Percentiles rank a stretch among this genome's conserved stretches.
These are phyloP conservation scores for Saimiri boliviensis DNA, from an alignment of 2,113 vertebrate genomes.

Conservation along the genomic window DNA sequence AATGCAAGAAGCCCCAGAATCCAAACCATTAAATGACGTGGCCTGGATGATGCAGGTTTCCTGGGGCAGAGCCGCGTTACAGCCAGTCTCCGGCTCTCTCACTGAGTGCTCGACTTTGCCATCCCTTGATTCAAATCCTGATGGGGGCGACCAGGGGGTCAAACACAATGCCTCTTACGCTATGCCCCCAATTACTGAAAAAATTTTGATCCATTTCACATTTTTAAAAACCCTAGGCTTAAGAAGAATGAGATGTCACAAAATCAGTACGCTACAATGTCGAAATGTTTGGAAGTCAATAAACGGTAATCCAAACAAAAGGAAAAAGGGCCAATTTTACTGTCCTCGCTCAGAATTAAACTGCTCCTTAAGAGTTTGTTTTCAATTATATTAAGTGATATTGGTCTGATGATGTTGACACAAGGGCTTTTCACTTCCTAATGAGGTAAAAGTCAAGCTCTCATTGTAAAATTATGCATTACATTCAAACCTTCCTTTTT, in stretches of 20 bases:
- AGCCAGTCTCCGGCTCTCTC: not conserved
- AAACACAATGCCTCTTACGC: not conserved
- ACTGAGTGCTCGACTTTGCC: not conserved
- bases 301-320: not conserved
- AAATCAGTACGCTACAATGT: not conserved
- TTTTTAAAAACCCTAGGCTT: not conserved
- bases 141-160: not conserved
- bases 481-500: not conserved
- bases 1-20: not conserved
- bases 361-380: not conserved
- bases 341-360: not conserved
- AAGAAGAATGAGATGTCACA: constrained; percentile 4
- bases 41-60: not conserved
- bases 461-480: not conserved
- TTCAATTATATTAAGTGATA: not conserved
- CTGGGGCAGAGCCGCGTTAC: not conserved
- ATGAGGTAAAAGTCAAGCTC: not conserved
- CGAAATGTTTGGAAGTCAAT: not conserved
- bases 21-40: not conserved
- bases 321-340: not conserved
- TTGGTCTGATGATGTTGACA: not conserved
- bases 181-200: not conserved
- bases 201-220: not conserved
- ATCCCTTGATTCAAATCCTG: too few relatives aligned
- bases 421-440: not conserved